Evolutionary conservation across 1,140 invertebrate species (phyloP), one percentile per base, ranked within the genome.

Genomic region (Eubasilissa regina): DNA sequence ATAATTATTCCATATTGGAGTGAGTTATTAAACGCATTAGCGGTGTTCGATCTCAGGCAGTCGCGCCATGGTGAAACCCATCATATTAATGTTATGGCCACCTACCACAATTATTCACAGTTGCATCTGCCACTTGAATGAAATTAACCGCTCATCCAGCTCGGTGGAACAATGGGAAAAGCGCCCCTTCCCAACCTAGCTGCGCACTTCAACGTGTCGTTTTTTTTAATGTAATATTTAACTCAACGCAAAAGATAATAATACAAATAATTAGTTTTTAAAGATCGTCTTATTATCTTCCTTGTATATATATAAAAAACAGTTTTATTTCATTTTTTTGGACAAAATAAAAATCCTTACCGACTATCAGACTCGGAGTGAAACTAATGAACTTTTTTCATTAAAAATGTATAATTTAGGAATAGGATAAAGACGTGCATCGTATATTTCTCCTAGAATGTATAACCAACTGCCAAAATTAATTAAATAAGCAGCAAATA

Each of bases 61-160:
- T 7, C 55, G 55, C 21, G 55, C 55, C 55, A 3, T 58, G 55
- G 9, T 58, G 9, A 11, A 58, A 58, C 55, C 55, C 55, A 58
- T 58, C 17, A 58, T 21, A 58, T 58, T 58, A 21, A 11, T 21
- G 21, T 58, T 58, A 21, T 10, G 21, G 55, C 51, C 51, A 53
- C 55, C 55, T 21, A 21, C 15, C 6, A 15, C 55, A 21, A 58
- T 58, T 58, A 58, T 58, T 58, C 55, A 58, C 55, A 58, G 55
- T 19, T 58, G 55, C 55, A 58, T 58, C 55, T 58, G 55, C 55
- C 55, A 58, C 55, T 58, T 58, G 55, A 58, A 58, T 21, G 55
- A 12, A 58, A 58, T 58, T 58, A 58, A 58, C 17, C 55, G 21
- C 17, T 58, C 55, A 15, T 19, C 11, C 21, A 11, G 55, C 17